A percentile compares a stretch with the other conserved stretches of the same genome.
These are phyloP conservation scores for Paradisaea rubra DNA, from an alignment of 2,113 vertebrate genomes.

Conservation along the genomic window DNA sequence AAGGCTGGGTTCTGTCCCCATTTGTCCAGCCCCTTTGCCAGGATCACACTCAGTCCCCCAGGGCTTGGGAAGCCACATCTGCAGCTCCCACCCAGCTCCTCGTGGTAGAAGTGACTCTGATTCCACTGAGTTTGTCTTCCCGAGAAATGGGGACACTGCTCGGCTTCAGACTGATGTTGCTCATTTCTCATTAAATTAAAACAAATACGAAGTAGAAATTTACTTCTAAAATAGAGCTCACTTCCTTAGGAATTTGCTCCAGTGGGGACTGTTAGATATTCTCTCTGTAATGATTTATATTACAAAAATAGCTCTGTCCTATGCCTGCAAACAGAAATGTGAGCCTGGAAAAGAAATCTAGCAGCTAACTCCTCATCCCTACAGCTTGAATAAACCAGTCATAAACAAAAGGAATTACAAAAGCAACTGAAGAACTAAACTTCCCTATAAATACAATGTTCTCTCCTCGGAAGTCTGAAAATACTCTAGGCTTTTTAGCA, in stretches of 20 bases:
- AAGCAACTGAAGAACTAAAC: not conserved
- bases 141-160: not conserved
- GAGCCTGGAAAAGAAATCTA: constrained; percentile 18
- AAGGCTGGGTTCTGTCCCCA: not conserved
- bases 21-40: not conserved
- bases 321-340: not conserved
- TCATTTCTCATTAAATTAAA: not conserved
- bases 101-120: not conserved
- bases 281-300: not conserved
- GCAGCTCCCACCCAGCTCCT: not conserved
- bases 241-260: constrained; percentile 13
- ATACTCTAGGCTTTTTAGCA: not conserved
- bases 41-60: accelerated
- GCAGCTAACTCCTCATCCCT: not conserved
- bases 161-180: not conserved
- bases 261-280: not conserved
- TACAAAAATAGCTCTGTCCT: constrained; percentile 25
- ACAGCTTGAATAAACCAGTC: not conserved
- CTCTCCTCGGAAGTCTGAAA: constrained; percentile 29
- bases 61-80: not conserved
- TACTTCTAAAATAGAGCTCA: not conserved
- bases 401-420: not conserved
- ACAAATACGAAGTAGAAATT: not conserved
- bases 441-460: not conserved
- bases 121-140: not conserved